Conservation (phyloP, 2,797 vertebrate species). For the Muscicapa striata region DNA sequence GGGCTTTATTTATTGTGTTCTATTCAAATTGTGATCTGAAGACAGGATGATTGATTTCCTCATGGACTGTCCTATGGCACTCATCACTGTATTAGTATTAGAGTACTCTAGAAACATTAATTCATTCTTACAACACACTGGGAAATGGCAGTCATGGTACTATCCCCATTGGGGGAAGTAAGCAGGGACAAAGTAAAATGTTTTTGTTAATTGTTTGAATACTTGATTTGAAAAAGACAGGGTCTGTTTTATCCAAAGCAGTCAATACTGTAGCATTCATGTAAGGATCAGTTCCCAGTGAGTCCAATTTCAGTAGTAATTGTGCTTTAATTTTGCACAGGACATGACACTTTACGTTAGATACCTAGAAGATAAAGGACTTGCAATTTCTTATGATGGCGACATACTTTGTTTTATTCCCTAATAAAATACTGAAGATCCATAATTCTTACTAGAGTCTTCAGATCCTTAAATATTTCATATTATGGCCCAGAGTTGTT, state of each 20-base stretch:
- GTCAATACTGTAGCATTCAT: background rate
- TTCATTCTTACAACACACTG: constrained; percentile 48
- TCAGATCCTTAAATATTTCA: background rate
- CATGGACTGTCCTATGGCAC: constrained; percentile 47
- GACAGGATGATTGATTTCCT: constrained; percentile 61
- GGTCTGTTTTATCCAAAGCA: background rate
- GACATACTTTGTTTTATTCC: background rate
- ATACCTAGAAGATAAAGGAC: background rate
- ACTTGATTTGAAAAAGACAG: background rate
- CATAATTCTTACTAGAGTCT: background rate
- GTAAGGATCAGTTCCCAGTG: background rate
- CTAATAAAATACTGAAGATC: background rate
- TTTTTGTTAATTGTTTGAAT: background rate
- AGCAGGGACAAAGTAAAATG: constrained; percentile 50
- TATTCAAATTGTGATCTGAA: constrained; percentile 48
- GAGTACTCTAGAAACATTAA: constrained; percentile 23
- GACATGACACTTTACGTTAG: background rate
- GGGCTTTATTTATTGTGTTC: constrained; percentile 42
- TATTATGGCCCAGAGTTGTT: background rate
- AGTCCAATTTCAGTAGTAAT: background rate
- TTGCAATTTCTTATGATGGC: background rate
- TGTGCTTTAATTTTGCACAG: background rate
- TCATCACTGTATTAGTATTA: constrained; percentile 32
- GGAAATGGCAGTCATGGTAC: constrained; percentile 9
- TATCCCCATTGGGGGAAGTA: constrained; percentile 26